Conservation (phyloP, 2,113 vertebrate species). For the Pelodiscus sinensis region DNA sequence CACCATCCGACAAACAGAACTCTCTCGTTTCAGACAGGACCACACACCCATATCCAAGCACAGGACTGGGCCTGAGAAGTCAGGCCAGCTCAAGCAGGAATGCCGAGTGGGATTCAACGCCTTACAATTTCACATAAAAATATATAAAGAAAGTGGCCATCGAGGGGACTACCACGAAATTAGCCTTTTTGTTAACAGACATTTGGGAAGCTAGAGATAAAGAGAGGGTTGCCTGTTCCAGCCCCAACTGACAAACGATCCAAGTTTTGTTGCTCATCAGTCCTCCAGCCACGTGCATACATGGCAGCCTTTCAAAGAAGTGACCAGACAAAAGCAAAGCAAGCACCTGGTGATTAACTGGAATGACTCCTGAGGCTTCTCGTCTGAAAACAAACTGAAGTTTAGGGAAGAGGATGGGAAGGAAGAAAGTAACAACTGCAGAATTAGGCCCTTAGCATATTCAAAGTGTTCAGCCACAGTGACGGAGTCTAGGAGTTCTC, state of each 20-base stretch:
- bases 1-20: not conserved
- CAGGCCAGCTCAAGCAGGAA: not conserved
- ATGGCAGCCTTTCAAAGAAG: constrained; percentile 47
- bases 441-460: not conserved
- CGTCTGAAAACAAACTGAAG: too few relatives aligned
- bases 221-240: constrained; percentile 59
- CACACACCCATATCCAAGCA: not conserved
- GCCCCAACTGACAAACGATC: constrained; percentile 20
- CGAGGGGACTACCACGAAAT: not conserved
- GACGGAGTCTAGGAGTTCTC: accelerated
- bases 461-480: not conserved
- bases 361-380: not conserved
- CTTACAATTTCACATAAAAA: not conserved
- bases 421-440: not conserved
- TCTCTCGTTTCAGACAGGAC: not conserved
- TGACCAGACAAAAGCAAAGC: constrained; percentile 15
- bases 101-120: not conserved
- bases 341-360: not conserved
- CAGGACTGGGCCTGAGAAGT: not conserved
- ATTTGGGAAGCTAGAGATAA: constrained; percentile 46
- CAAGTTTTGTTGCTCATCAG: constrained; percentile 50
- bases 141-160: not conserved
- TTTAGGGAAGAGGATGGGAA: not conserved
- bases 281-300: not conserved
- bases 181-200: not conserved